Conservation (phyloP, 2,113 vertebrate genomes). For the Tauraco erythrolophus region DNA sequence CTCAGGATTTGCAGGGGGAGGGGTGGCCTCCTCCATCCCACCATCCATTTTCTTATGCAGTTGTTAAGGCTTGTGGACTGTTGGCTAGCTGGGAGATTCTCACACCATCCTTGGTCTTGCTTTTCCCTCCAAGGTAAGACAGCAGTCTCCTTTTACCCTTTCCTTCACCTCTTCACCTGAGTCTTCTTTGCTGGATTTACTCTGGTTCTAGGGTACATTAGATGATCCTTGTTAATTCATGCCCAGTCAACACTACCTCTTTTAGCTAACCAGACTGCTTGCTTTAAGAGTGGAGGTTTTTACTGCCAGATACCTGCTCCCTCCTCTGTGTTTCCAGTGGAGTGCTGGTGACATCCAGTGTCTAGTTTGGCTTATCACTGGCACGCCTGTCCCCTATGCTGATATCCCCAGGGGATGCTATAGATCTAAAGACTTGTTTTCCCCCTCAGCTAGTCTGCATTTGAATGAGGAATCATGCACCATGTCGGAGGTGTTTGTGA, state of each 20-base stretch:
- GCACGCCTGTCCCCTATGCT: background rate
- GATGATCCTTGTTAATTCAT: background rate
- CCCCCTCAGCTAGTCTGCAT: conserved; percentile 39
- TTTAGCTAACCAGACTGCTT: background rate
- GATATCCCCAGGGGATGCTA: conserved; percentile 20
- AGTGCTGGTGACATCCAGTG: conserved; percentile 56
- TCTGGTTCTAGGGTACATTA: background rate
- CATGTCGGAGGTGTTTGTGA: conserved; percentile 18
- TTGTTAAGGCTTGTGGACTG: background rate
- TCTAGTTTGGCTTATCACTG: conserved; percentile 40
- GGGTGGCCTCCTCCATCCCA: background rate
- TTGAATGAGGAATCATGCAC: conserved; percentile 45
- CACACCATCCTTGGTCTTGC: background rate
- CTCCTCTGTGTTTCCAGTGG: conserved; percentile 24
- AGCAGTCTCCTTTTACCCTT: background rate
- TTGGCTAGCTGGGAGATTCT: background rate
- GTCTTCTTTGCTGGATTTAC: background rate
- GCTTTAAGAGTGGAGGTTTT: conserved; percentile 49
- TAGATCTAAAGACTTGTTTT: conserved; percentile 15
- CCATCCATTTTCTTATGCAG: background rate
- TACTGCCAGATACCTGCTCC: conserved; percentile 42
- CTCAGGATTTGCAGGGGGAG: background rate
- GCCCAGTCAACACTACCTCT: background rate
- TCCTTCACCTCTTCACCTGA: background rate
- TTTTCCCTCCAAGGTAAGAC: background rate